phyloP scores from a whole-genome alignment of 2,797 vertebrate species.

The Linurgus olivaceus region DNA sequence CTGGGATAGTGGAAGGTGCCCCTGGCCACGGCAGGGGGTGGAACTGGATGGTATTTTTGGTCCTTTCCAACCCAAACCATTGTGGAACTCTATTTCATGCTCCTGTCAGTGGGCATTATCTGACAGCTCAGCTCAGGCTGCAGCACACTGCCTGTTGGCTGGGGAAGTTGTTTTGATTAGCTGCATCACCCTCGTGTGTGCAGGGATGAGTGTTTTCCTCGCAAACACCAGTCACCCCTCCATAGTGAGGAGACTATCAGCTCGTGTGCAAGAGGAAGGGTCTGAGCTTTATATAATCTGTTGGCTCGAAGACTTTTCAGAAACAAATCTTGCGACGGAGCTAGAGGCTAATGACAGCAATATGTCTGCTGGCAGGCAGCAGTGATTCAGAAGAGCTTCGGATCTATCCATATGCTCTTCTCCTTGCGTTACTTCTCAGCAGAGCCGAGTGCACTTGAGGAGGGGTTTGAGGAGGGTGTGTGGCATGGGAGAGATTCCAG shows the following conservation, averaged over 20 bases:
- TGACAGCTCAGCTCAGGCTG: neutral
- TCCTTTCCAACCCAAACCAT: neutral
- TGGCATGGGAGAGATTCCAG: neutral
- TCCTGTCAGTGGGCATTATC: fast-evolving
- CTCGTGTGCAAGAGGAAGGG: neutral
- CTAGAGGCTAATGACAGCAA: slow-evolving; percentile 18
- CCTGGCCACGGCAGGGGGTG: neutral
- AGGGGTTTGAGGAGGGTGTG: neutral
- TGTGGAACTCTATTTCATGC: neutral
- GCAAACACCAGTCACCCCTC: neutral
- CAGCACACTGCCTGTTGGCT: neutral
- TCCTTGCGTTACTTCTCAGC: neutral
- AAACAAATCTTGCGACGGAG: neutral
- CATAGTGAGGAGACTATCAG: neutral
- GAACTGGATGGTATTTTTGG: neutral
- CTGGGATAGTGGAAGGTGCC: neutral
- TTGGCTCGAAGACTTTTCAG: neutral
- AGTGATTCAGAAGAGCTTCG: neutral
- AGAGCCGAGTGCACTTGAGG: neutral
- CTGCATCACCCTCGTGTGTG: neutral
- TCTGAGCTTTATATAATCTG: neutral
- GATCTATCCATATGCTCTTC: neutral
- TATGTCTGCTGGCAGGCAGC: slow-evolving; percentile 8
- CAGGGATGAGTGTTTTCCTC: neutral
- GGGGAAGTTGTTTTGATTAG: neutral